Base-by-base conservation (phyloP, 1,140 invertebrate species). In the Dreissena polymorpha region DNA sequence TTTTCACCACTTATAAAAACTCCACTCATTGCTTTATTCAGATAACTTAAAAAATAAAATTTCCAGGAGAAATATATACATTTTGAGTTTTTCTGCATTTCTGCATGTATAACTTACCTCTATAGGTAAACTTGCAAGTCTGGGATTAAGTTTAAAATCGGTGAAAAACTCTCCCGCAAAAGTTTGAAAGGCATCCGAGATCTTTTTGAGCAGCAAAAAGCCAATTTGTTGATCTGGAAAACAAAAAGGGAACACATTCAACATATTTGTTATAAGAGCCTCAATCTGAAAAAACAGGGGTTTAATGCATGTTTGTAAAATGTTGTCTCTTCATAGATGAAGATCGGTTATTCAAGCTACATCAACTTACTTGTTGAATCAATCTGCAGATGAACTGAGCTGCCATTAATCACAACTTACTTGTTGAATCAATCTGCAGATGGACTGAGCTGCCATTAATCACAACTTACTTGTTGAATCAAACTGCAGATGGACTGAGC, bases 221-320 rank as follows among this genome's bases (percentile, higher is more conserved):
- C 96, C 96, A 80, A 98, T 97, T 93, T 98, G 97, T 92, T 98
- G 96, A 95, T 98, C 97, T 98, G 91, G 51, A 94, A 94, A 87
- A 23, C 57, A 39, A 68, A 0, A 2, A n/a, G 18, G 2, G 2
- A 18, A 63, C 60, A 63, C 18, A 63, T 3, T 63, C 10, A 7
- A n/a, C 23, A 63, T 18, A 6, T 23, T n/a, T n/a, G 2, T 10
- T n/a, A 23, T n/a, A 39, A 5, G 8, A 5, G 39, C 39, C 39
- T 39, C 39, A 39, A 2, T 39, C 39, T 39, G 39, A 39, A 8
- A 39, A 39, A 39, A 39, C 39, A 2, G 39, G n/a, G 39, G 39
- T 39, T 39, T 39, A 39, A 5, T 39, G 39, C 39, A 39, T 39
- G 39, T 39, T 2, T 8, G 39, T 39, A 5, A 89, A 96, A 96